Evolutionary conservation across 2,888 invertebrate species (phyloP).

Genomic region (Noctuana brunneofusca): DNA sequence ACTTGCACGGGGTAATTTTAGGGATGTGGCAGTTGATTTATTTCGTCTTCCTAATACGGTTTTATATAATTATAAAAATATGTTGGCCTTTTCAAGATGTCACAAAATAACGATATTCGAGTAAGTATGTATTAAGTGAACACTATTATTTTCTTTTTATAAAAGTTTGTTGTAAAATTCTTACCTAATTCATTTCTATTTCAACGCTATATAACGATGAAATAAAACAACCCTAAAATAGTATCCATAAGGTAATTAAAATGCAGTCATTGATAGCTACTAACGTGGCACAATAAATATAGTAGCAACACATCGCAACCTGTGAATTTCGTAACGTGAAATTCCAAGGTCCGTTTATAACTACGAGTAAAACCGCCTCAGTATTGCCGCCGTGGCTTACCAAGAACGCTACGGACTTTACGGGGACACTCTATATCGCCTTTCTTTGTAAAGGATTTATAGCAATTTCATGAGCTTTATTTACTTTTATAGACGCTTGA

Average conservation of each 20-base stretch:
- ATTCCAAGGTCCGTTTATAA: constrained; percentile 45
- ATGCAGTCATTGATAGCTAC: background rate
- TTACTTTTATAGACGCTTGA: constrained; percentile 77
- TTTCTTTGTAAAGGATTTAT: constrained; percentile 76
- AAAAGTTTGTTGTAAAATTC: too few relatives aligned
- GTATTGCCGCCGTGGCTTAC: constrained; percentile 46
- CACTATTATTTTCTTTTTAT: too few relatives aligned
- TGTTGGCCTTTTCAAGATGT: background rate
- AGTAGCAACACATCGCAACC: too few relatives aligned
- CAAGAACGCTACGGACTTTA: constrained; percentile 52
- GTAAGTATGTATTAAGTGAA: background rate
- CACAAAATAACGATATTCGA: background rate
- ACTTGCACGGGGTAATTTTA: constrained; percentile 29
- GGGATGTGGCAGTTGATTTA: constrained; percentile 10
- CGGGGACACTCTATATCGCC: constrained; percentile 52
- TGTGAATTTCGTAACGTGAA: background rate
- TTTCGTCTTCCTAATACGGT: constrained; percentile 16
- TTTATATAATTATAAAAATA: background rate
- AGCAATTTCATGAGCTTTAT: constrained; percentile 78
- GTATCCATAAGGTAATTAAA: background rate
- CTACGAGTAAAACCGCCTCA: constrained; percentile 50
- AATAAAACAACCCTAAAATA: background rate
- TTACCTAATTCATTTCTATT: too few relatives aligned
- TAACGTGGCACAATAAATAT: too few relatives aligned
- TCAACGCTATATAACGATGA: background rate